phyloP scores from a whole-genome alignment of 2,888 invertebrate species.

The Spialia ferax region DNA sequence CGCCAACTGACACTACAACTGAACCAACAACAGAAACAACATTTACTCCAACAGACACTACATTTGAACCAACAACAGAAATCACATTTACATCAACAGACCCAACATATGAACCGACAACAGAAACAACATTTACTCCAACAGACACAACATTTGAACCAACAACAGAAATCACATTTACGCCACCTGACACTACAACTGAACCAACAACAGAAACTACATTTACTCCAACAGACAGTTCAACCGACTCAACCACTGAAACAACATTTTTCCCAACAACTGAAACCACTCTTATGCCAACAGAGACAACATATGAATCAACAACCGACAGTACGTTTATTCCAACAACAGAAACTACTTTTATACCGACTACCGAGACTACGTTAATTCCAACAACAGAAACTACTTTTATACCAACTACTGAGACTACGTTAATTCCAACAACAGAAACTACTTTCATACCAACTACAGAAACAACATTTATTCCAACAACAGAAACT shows the following conservation, averaged over 20 bases:
- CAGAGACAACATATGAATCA: not conserved
- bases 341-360: too few species aligned
- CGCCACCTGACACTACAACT: not conserved
- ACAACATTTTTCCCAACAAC: not conserved
- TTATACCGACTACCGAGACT: too few species aligned
- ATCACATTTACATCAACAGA: not conserved
- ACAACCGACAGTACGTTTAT: too few species aligned
- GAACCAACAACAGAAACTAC: not conserved
- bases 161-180: not conserved
- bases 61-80: not conserved
- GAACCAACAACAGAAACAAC: conserved; percentile 7
- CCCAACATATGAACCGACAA: not conserved
- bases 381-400: too few species aligned
- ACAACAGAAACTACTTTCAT: not conserved
- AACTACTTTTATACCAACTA: too few species aligned
- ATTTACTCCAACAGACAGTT: not conserved
- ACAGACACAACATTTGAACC: not conserved
- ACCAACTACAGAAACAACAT: not conserved
- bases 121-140: not conserved
- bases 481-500: not conserved
- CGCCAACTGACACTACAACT: too few species aligned
- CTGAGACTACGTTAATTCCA: too few species aligned
- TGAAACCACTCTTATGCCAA: not conserved
- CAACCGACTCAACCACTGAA: not conserved
- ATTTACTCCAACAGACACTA: not conserved